Evolutionary conservation across 2,888 invertebrate species (phyloP), one percentile per base, ranked within the genome.

Genomic region (Watsonalla binaria): DNA sequence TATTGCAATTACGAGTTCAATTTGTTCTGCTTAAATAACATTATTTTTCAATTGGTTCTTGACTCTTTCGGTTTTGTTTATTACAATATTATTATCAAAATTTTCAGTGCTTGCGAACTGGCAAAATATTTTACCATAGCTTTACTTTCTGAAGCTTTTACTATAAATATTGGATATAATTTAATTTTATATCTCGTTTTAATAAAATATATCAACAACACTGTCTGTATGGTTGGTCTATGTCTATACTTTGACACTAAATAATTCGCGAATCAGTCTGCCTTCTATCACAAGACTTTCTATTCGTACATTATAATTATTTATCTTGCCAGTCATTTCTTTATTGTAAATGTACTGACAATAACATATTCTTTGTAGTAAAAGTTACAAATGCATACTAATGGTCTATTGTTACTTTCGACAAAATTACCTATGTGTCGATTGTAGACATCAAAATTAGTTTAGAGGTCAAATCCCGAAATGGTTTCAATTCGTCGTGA

Each of bases 331-430:
- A 66, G 70, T 66, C 70, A 68, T 68, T 63, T 66, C 72, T 73
- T 72, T 67, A 58, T 58, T 56, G 52, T 54, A 54, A 51, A 63
- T 69, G 56, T 60, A 62, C 67, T 67, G 59, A 75, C 74, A 76
- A 77, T 78, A 70, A 70, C 72, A 78, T 70, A 71, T 79, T 73
- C 72, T 69, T 63, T 66, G 65, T 76, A 80, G 80, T 82, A 82
- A 84, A 82, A 84, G 84, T 82, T 69, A 65, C 72, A 71, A 82
- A 77, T 78, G 75, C 76, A 82, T 81, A 74, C 73, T 84, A 80
- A 84, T 82, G 76, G 61, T 59, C 71, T 68, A 78, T 84, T 84
- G 82, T 85, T 80, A 73, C 74, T 81, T 80, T 76, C 73, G 64
- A 74, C 62, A 56, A 66, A 73, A 72, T 72, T 66, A 67, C 74